Evolutionary conservation across 2,888 invertebrate species (phyloP).

Genomic region (Busseola fusca): DNA sequence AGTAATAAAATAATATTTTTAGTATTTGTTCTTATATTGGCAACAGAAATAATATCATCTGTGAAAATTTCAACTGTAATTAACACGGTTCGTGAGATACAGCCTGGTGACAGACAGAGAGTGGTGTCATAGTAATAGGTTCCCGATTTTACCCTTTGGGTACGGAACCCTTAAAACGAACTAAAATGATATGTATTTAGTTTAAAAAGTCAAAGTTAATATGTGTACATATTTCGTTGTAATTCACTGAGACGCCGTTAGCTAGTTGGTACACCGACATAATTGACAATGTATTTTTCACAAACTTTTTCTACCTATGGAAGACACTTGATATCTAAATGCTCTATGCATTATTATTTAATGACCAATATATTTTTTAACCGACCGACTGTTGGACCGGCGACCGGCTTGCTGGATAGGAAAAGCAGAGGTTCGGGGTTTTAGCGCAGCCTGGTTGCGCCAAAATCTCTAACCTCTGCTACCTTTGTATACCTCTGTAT

Average conservation of each 20-base stretch:
- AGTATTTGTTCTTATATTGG: too few species aligned
- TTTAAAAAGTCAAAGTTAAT: neutral
- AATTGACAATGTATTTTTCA: neutral
- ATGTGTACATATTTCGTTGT: slow-evolving; percentile 1
- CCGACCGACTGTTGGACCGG: neutral
- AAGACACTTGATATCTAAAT: neutral
- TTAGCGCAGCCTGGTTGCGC: too few species aligned
- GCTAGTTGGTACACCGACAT: neutral
- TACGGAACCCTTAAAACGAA: neutral
- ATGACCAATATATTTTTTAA: neutral
- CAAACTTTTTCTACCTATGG: neutral
- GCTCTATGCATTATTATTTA: neutral
- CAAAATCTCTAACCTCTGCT: too few species aligned
- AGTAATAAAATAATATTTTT: too few species aligned
- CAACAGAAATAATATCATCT: too few species aligned
- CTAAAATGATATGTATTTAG: neutral
- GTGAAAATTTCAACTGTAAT: too few species aligned
- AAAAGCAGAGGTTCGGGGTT: neutral
- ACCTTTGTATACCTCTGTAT: too few species aligned
- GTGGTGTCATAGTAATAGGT: too few species aligned
- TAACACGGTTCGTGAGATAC: too few species aligned
- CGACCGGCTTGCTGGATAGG: neutral
- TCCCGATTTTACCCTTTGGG: too few species aligned
- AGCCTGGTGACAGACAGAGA: too few species aligned
- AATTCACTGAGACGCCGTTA: neutral